These are phyloP conservation scores for Leptopilina syphax DNA, from an alignment of 2,888 invertebrate genomes.

Conservation along the genomic window DNA sequence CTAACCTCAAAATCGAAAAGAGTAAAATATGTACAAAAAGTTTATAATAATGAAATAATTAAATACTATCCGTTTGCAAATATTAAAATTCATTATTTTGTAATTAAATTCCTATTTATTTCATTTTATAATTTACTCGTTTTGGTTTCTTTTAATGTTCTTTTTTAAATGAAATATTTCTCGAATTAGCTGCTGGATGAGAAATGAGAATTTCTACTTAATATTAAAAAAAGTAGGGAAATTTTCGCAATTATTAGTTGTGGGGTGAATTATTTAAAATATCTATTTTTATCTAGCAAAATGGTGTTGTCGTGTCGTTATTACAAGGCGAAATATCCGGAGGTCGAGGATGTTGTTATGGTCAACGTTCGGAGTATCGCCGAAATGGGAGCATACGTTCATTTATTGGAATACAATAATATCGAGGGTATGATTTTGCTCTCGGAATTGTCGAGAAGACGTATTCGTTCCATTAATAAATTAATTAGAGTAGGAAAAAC, in stretches of 20 bases:
- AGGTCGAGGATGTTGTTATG: constrained; percentile 99
- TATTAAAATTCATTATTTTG: no score
- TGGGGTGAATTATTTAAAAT: not conserved
- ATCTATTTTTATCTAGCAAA: constrained; percentile 68
- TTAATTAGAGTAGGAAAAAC: constrained; percentile 98
- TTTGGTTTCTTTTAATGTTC: no score
- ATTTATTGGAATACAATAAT: constrained; percentile 97
- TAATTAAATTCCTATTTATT: no score
- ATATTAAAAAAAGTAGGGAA: no score
- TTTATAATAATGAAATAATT: no score
- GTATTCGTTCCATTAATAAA: constrained; percentile 99
- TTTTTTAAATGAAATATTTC: no score
- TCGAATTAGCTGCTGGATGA: no score
- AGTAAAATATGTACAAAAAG: no score
- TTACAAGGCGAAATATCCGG: constrained; percentile 98
- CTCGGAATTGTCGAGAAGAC: constrained; percentile 97
- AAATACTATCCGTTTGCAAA: no score
- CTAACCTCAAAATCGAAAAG: no score
- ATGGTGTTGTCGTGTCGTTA: constrained; percentile 97
- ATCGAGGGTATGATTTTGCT: constrained; percentile 99
- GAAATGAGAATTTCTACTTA: no score
- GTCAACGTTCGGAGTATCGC: constrained; percentile 98
- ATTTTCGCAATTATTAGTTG: not conserved
- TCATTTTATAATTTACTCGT: no score
- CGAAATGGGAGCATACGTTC: constrained; percentile 99